Percentiles rank a stretch among this genome's conserved stretches.
These are phyloP conservation scores for Tachycineta bicolor DNA, from an alignment of 2,113 vertebrate genomes.

Conservation along the genomic window DNA sequence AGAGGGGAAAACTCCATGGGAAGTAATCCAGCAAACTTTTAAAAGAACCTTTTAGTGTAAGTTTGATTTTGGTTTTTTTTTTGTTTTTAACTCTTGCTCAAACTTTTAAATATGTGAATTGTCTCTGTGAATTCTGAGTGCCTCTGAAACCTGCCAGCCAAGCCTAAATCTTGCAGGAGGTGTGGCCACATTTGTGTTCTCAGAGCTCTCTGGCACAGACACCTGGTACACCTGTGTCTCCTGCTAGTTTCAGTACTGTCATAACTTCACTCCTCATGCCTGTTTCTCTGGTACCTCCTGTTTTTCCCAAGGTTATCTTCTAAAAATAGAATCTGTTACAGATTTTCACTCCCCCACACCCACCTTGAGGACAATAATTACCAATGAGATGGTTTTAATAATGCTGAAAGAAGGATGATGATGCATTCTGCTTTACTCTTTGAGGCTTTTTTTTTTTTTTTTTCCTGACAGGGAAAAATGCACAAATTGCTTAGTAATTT, in stretches of 20 bases:
- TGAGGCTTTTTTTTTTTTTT: background rate
- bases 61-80: background rate
- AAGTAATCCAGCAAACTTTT: constrained; percentile 13
- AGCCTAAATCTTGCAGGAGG: constrained; percentile 24
- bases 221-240: constrained; percentile 54
- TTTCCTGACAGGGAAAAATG: background rate
- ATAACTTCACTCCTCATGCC: constrained; percentile 37
- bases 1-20: background rate
- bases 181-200: background rate
- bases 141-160: constrained; percentile 39
- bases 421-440: constrained; percentile 9
- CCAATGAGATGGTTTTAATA: constrained; percentile 1
- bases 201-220: constrained; percentile 30
- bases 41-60: background rate
- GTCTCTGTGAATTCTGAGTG: constrained; percentile 11
- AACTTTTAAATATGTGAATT: constrained; percentile 27
- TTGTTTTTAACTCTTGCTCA: constrained; percentile 10
- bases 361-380: constrained; percentile 35
- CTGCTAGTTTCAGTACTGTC: constrained; percentile 43
- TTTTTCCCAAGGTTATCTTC: constrained; percentile 52
- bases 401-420: background rate
- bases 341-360: constrained; percentile 43
- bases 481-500: constrained; percentile 1
- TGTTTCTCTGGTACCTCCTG: constrained; percentile 66
- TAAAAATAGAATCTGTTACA: constrained; percentile 58